Base-by-base conservation (phyloP, 2,113 vertebrate species). In the Oncorhynchus mykiss region DNA sequence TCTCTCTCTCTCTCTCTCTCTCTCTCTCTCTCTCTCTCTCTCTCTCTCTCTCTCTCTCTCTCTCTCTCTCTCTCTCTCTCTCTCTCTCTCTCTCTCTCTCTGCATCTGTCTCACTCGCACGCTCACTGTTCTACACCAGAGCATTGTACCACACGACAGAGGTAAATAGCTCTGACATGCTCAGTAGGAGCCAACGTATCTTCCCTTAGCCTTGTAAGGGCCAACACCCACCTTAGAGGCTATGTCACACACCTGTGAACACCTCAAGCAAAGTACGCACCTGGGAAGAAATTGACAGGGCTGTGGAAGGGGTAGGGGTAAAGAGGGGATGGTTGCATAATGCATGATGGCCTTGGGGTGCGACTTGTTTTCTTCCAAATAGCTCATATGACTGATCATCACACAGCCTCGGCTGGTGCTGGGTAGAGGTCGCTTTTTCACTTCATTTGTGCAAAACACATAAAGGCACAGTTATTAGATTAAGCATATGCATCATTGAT, bases 351-450 rank as follows among this genome's bases (percentile, higher is more conserved):
- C 45, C n/a, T n/a, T 48, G 9, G n/a, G 34, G 68, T 48, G 20
- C 20, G 12, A 70, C 12, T 48, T 70, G 20, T 70, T 48, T 48
- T 70, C 68, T 39, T 24, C 68, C 68, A 70, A 70, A 70, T 8
- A 49, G n/a, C 3, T 13, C 45, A 45, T 24, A n/a, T 13, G 31
- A 31, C 31, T 68, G 29, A 45, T 31, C 27, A 67, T 45, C 27
- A 20, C 29, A 34, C 68, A 70, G 39, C 12, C n/a, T 24, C 4
- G 11, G 39, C 11, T 24, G 66, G 67, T 45, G 67, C 8, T n/a
- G 16, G 14, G 49, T 51, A 16, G 4, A 29, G 27, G 16, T 22
- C 11, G 45, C n/a, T 29, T 29, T 34, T 20, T 24, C 20, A 49
- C 39, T 70, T 48, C 24, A 31, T 5, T 12, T 49, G 20, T 34